Evolutionary conservation across 2,113 vertebrate genomes (phyloP), one percentile per base, ranked within the genome.

Genomic region (Glaucidium brasilianum): DNA sequence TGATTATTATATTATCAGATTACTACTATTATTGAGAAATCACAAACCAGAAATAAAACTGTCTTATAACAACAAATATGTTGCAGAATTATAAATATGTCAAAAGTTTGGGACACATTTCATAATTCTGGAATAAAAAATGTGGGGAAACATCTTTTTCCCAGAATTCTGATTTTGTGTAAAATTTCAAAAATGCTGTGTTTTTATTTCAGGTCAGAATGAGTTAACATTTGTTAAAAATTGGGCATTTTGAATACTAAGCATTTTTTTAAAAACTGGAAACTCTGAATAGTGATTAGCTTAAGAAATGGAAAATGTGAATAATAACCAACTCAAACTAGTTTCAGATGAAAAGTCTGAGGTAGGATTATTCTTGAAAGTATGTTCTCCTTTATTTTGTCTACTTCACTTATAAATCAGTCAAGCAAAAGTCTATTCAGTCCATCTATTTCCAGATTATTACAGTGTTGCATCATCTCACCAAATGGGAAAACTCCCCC

Each of bases 241-340:
- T 35, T 35, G 15, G 35, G n/a, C 18, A 29, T 79, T 87, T 84
- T 87, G 64, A 85, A 64, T 53, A 34, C 14, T 49, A 77, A 69
- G 21, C 25, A 62, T 66, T 84, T 76, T 81, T 64, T 62, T 5
- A 1, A 18, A 60, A 75, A 47, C 9, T 81, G 80, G 63, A 66
- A 94, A 76, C 66, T 83, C 49, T 79, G 71, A 93, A 80, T 73
- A 66, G 18, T 69, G 75, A 92, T 94, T 88, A 88, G n/a, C 19
- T 93, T 91, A 83, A 85, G 80, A 91, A 94, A 91, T 26, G 73
- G 93, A 96, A 97, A 94, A 96, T 58, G 29, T 96, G 84, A 91
- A 75, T 35, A 78, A 43, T 29, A 66, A 93, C 62, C 66, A 87
- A 71, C 35, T 90, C 73, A 89, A 89, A 97, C 53, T 26, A 63